phyloP scores from a whole-genome alignment of 2,797 vertebrate species.

The Spinibarbus caldwelli region DNA sequence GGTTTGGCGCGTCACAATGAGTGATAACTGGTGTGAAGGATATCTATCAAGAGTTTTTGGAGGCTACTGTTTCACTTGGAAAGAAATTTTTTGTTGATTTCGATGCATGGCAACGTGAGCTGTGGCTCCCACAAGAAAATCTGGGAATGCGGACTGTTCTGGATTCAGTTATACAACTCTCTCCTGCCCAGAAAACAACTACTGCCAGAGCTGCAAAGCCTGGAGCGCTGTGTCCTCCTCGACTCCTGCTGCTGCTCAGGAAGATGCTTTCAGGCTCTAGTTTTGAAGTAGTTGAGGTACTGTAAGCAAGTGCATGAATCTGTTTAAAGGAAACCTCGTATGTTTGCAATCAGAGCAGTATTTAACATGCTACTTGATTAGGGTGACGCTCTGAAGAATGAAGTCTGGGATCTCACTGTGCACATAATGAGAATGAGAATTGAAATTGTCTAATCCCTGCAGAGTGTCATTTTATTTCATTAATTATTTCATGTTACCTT shows the following conservation, averaged over 20 bases:
- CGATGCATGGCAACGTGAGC: neutral
- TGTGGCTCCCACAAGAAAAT: slow-evolving; percentile 9
- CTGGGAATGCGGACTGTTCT: slow-evolving; percentile 18
- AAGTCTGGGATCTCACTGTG: neutral
- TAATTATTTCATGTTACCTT: neutral
- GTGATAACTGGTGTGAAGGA: slow-evolving; percentile 13
- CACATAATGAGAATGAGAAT: neutral
- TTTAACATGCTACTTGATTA: neutral
- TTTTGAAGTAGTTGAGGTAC: neutral
- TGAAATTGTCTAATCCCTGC: neutral
- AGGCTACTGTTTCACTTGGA: slow-evolving; percentile 37
- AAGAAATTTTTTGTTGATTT: slow-evolving; percentile 25
- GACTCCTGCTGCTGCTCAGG: neutral
- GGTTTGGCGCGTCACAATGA: neutral
- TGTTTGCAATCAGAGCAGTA: slow-evolving; percentile 2
- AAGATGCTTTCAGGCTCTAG: neutral
- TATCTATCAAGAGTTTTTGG: slow-evolving; percentile 11
- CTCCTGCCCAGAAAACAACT: slow-evolving; percentile 25
- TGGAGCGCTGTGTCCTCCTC: neutral
- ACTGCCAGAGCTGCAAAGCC: slow-evolving; percentile 9
- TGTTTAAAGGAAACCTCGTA: neutral
- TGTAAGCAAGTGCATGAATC: neutral
- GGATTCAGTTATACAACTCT: slow-evolving; percentile 12
- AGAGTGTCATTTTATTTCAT: neutral
- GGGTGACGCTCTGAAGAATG: neutral